phyloP scores from a whole-genome alignment of 2,888 invertebrate species.

The Tachina lurida region DNA sequence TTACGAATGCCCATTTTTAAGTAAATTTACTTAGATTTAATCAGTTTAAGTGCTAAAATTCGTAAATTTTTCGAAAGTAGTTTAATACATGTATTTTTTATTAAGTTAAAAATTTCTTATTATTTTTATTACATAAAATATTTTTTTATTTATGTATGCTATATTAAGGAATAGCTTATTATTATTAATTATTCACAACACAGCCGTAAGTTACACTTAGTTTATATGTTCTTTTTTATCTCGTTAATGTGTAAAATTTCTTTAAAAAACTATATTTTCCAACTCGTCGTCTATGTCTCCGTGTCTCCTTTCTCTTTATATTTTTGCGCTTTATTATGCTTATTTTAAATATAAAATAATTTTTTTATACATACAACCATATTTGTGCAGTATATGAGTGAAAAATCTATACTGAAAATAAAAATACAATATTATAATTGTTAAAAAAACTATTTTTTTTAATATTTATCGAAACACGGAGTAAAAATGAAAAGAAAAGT shows the following conservation, averaged over 20 bases:
- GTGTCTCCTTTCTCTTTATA: conserved; percentile 7
- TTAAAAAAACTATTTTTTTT: conserved; percentile 50
- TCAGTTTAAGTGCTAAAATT: conserved; percentile 58
- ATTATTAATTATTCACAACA: conserved; percentile 37
- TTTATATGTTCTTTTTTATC: conserved; percentile 31
- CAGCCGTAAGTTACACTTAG: conserved; percentile 57
- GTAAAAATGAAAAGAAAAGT: too few relatives aligned
- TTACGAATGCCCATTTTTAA: conserved; percentile 53
- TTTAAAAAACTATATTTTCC: background rate
- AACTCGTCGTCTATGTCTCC: conserved; percentile 1
- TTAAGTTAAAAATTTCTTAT: conserved; percentile 51
- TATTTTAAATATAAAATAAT: conserved; percentile 65
- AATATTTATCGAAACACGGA: background rate
- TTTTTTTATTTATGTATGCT: conserved; percentile 57
- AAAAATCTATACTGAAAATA: conserved; percentile 66
- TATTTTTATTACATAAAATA: conserved; percentile 34
- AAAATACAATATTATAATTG: conserved; percentile 71
- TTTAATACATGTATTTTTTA: conserved; percentile 48
- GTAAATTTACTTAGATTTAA: conserved; percentile 37
- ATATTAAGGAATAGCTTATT: conserved; percentile 56
- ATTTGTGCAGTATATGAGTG: conserved; percentile 62
- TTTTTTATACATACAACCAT: conserved; percentile 67
- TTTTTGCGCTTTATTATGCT: conserved; percentile 70
- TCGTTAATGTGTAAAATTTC: conserved; percentile 63
- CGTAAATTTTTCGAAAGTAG: conserved; percentile 50